Evolutionary conservation across 1,140 invertebrate genomes (phyloP).

Genomic region (Uloborus diversus): DNA sequence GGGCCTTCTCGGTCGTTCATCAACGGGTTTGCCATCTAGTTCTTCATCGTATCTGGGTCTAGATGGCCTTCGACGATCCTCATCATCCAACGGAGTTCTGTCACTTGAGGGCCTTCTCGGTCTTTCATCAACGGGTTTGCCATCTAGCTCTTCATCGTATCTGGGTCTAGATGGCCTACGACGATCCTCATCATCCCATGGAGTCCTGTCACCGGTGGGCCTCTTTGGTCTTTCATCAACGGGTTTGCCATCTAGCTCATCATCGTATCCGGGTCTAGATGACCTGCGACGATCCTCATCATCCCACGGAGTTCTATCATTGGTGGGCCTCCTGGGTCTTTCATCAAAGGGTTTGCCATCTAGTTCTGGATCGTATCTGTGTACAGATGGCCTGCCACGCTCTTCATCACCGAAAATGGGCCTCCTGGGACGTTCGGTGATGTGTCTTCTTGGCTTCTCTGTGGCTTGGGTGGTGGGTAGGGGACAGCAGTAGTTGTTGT

Average conservation of each 20-base stretch:
- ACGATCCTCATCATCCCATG: neutral
- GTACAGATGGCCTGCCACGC: neutral
- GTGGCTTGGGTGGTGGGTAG: neutral
- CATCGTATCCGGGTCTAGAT: neutral
- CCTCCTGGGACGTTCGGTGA: neutral
- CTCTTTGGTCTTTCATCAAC: no score
- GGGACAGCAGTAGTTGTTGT: conserved; percentile 9
- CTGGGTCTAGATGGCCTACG: neutral
- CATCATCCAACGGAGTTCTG: neutral
- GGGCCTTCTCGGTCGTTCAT: neutral
- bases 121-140: no score
- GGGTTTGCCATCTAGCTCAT: no score
- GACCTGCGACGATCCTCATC: neutral
- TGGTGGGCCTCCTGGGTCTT: neutral
- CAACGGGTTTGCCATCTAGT: neutral
- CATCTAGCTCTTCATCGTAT: neutral
- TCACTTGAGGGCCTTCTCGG: no score
- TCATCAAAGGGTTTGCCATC: neutral
- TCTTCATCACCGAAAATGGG: neutral
- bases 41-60: neutral
- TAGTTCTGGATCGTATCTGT: no score
- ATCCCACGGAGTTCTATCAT: neutral
- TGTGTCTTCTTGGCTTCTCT: neutral
- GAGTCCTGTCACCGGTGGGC: no score
- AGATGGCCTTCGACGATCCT: neutral